phyloP scores from a whole-genome alignment of 2,113 vertebrate genomes.

The Paradoxurus hermaphroditus region DNA sequence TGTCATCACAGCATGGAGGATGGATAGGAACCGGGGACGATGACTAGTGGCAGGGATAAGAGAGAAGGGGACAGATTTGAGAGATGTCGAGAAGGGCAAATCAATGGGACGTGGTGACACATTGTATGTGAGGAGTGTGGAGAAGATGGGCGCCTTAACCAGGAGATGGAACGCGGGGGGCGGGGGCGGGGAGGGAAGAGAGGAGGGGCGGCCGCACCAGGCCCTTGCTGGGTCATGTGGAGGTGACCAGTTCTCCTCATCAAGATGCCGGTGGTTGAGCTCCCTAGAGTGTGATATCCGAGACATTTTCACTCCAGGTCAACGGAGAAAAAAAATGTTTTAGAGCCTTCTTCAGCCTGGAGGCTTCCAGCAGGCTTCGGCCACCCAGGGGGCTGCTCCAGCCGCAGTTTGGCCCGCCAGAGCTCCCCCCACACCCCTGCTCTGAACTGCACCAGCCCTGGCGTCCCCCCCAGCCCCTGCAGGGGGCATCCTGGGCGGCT shows the following conservation, averaged over 20 bases:
- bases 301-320: neutral
- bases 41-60: neutral
- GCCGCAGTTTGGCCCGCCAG: neutral
- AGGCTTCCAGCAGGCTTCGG: neutral
- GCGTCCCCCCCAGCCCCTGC: neutral
- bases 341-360: neutral
- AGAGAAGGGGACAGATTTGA: neutral
- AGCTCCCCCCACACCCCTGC: neutral
- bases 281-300: neutral
- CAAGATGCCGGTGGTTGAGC: neutral
- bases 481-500: neutral
- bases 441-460: neutral
- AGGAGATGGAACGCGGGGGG: neutral
- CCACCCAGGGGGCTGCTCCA: neutral
- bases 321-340: neutral
- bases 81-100: neutral
- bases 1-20: neutral
- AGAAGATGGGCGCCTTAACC: neutral
- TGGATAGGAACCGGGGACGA: neutral
- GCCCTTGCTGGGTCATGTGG: neutral
- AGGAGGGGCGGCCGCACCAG: fast-evolving
- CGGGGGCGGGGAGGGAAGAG: neutral
- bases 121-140: neutral
- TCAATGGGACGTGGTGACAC: neutral
- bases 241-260: neutral